Base-by-base conservation (phyloP, 1,140 invertebrate species). In the Microplitis mediator region DNA sequence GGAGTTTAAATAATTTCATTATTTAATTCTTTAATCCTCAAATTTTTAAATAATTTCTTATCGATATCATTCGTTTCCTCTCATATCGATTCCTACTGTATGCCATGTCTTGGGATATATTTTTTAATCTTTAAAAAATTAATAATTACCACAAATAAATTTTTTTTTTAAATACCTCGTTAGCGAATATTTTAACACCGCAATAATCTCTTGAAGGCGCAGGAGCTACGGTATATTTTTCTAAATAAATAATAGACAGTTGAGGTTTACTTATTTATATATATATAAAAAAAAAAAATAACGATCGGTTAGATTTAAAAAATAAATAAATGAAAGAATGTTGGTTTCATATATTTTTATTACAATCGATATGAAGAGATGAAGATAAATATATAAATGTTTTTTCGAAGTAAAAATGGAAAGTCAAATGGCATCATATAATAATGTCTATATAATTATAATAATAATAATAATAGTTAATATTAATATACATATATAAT, bases 351-450 rank as follows among this genome's bases (percentile, higher is more conserved):
- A 80, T 80, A 75, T 86, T 87, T 75, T 86, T 85, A 86, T 86
- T 86, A 83, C 78, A 87, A 86, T 85, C 78, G 80, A 85, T 86
- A 86, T 87, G 86, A 85, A 84, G 83, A 85, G 80, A 81, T 85
- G 84, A 82, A 86, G 84, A 87, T 87, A 86, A 86, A 86, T 87
- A 85, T 86, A 85, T 82, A 85, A 86, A 85, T 82, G 79, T 85
- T 71, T 23, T 23, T 65, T 45, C 72, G 83, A 86, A 85, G 85
- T 86, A 87, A 85, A 86, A 86, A 86, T 86, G 84, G 80, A 85
- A 85, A 84, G 73, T 84, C 74, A 74, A 81, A 79, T 84, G 80
- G 81, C 79, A 78, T 81, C 79, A 78, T 78, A 76, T 75, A 75
- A 67, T 79, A 23, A 23, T 23, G 23, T 23, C 23, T 23, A 23